A percentile compares a stretch with the other conserved stretches of the same genome.
Conservation (phyloP, 2,113 vertebrate species). For the Spermophilus dauricus region DNA sequence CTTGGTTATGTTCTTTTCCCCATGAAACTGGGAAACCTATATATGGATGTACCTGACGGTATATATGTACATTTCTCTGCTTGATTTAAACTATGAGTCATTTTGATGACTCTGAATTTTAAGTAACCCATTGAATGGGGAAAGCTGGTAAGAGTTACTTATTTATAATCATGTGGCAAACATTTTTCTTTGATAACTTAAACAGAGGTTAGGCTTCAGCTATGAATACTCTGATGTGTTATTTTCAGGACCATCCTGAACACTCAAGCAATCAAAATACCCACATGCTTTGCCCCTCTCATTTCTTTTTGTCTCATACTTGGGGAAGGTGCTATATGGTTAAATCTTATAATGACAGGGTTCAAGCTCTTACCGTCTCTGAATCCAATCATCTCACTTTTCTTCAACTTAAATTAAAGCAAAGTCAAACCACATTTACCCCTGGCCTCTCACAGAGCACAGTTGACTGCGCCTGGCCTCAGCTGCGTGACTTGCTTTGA, state of each 20-base stretch:
- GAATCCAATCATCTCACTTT: background rate
- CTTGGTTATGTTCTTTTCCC: background rate
- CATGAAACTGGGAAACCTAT: background rate
- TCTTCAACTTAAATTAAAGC: background rate
- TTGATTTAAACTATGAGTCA: slow-evolving; percentile 36
- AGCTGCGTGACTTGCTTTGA: background rate
- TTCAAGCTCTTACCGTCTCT: background rate
- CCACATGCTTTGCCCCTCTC: background rate
- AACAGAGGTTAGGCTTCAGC: background rate
- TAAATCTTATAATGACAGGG: background rate
- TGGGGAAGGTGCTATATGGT: background rate
- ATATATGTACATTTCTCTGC: background rate
- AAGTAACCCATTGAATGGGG: background rate
- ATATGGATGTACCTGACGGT: background rate
- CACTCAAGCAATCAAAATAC: background rate
- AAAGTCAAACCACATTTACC: background rate
- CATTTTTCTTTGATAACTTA: slow-evolving; percentile 13
- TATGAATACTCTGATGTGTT: background rate
- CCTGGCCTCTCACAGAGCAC: background rate
- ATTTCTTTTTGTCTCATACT: background rate
- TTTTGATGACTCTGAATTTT: slow-evolving; percentile 49
- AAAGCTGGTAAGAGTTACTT: background rate
- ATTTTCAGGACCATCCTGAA: background rate
- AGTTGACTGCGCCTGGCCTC: background rate
- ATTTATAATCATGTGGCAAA: background rate